Evolutionary conservation across 2,888 invertebrate genomes (phyloP), one percentile per base, ranked within the genome.

Genomic region (Heteromurus nitidus): DNA sequence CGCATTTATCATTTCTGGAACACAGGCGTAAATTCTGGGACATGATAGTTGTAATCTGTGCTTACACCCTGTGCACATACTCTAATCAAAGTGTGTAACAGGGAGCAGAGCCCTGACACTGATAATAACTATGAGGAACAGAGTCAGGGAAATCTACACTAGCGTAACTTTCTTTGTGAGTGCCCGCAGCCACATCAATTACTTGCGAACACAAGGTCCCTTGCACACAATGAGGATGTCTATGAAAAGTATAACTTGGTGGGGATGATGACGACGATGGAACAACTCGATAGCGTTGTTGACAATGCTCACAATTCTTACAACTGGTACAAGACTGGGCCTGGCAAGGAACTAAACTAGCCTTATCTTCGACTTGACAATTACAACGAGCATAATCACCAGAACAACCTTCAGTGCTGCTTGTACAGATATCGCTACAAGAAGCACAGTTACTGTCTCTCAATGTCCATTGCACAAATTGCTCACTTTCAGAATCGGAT

Each of bases 401-500:
- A 2, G 26, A 36, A 36, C 13, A 44, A 31, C 44, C 42, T 36
- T 31, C 42, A 64, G 30, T 26, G 64, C 30, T 47, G 31, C 50
- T 47, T 22, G 24, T 22, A 36, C 36, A 64, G 50, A 26, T 73
- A 20, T 24, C 42, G 67, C n/a, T 3, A 50, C 26, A 68, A 36
- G 24, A 64, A 42, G 36, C 36, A 64, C 64, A 42, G n/a, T 60
- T 67, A 30, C 44, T 58, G 42, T 75, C 44, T 75, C 67, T 53
- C 68, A 76, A 55, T 76, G 67, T 28, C 75, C 75, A 75, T 75
- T 75, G 65, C 44, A 75, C 75, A 67, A 36, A 30, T 58, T 68
- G 65, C 60, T 68, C 76, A 76, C 26, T 55, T 68, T 76, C 68
- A 36, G 68, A 76, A 68, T 68, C 68, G 26, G 42, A 58, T 60